phyloP scores from a whole-genome alignment of 1,140 invertebrate species.

The Calephelis virginiensis region DNA sequence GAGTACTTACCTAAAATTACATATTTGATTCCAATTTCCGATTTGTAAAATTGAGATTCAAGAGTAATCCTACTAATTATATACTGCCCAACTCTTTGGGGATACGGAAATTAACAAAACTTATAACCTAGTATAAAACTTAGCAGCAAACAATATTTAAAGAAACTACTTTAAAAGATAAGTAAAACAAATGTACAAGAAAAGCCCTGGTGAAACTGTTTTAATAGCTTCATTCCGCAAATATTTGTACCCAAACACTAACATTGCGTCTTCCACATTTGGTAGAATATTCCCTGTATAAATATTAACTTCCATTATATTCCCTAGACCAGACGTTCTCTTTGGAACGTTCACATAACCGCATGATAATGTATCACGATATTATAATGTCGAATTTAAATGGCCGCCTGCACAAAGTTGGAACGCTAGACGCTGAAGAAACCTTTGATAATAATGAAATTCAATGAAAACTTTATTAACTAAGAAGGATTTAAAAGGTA shows the following conservation, averaged over 20 bases:
- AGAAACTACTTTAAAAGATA: no score
- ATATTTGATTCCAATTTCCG: no score
- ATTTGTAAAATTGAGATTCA: no score
- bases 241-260: conserved; percentile 11
- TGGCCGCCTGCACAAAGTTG: conserved; percentile 21
- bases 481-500: conserved; percentile 12
- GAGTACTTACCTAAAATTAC: no score
- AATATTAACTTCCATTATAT: conserved; percentile 17
- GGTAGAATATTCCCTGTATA: conserved; percentile 8
- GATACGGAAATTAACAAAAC: no score
- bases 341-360: conserved; percentile 27
- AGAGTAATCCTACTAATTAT: no score
- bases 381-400: conserved; percentile 34
- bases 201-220: background rate
- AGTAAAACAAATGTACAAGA: no score
- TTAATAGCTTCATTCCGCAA: background rate
- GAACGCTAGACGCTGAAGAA: conserved; percentile 26
- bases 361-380: conserved; percentile 31
- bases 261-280: background rate
- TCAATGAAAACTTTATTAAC: conserved; percentile 20
- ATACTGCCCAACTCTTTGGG: no score
- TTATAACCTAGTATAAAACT: no score
- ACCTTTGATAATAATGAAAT: conserved; percentile 29
- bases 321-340: conserved; percentile 29
- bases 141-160: no score